Base-by-base conservation (phyloP, 2,888 invertebrate genomes). In the Limnephilus auricula region DNA sequence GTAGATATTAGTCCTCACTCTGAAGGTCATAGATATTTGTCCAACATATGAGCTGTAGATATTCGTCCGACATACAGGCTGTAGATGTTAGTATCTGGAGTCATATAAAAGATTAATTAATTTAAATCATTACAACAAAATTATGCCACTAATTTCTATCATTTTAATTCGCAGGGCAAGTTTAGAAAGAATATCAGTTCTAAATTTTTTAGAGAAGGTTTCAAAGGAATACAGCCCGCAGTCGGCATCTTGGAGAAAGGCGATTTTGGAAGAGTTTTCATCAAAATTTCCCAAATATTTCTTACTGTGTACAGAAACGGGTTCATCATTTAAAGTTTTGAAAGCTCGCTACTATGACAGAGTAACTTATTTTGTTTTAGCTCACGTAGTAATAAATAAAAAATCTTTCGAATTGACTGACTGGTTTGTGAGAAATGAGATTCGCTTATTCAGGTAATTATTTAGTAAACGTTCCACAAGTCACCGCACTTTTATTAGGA, bases 401-500 rank as follows among this genome's bases (percentile, higher is more conserved):
- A 89, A 92, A 86, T 90, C 34, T 34, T 12, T 32, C n/a, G 65
- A 83, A 30, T 12, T 90, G 2, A 80, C 18, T 25, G 50, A 79
- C 2, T 92, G 90, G 90, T 90, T 91, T 78, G 37, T 92, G 3
- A 78, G 79, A 37, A 91, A 90, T 80, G 91, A 92, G 79, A 45
- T 89, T 25, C 37, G 84, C 5, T 65, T 92, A 15, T 92, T 92
- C 65, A 87, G 90, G 92, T 91, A 82, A 78, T 40, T 85, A 83
- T 65, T 65, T 65, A 6, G 2, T 65, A 25, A n/a, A n/a, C n/a
- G n/a, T n/a, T n/a, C n/a, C n/a, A n/a, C n/a, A n/a, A n/a, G n/a
- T n/a, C n/a, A n/a, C n/a, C n/a, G n/a, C n/a, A n/a, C n/a, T n/a
- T n/a, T n/a, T n/a, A n/a, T n/a, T n/a, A n/a, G n/a, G n/a, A n/a